A percentile compares a stretch with the other conserved stretches of the same genome.
These are phyloP conservation scores for Mastigias papua DNA, from an alignment of 30 jellyfish, hydroid and myxozoan genomes.

Conservation along the genomic window DNA sequence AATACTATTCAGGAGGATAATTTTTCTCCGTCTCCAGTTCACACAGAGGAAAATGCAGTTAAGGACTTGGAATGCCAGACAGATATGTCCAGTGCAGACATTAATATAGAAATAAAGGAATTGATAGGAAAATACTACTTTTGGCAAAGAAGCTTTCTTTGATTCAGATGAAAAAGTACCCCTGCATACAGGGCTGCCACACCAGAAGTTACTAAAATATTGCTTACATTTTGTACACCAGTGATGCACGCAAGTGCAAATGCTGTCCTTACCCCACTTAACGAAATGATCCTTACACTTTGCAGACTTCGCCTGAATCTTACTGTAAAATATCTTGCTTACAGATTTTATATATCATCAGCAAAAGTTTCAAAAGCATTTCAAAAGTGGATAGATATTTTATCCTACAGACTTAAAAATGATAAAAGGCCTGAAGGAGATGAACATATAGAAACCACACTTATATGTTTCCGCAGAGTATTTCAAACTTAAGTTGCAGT, in stretches of 20 bases:
- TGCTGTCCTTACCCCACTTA: conserved; percentile 15
- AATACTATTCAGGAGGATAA: background rate
- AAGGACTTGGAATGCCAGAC: background rate
- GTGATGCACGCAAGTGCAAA: conserved; percentile 10
- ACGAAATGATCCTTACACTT: conserved; percentile 22
- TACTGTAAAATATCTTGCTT: conserved; percentile 36
- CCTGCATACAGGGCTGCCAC: conserved; percentile 34
- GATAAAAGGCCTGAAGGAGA: conserved; percentile 67
- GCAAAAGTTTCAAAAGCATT: conserved; percentile 46
- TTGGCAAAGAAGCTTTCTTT: conserved; percentile 47
- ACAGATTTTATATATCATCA: too few relatives aligned
- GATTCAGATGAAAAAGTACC: conserved; percentile 37
- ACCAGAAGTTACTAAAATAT: conserved; percentile 16
- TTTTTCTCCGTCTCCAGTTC: too few relatives aligned
- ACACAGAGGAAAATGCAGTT: background rate
- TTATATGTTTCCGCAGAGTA: conserved; percentile 18
- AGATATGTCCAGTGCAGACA: conserved; percentile 2
- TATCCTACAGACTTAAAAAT: conserved; percentile 26
- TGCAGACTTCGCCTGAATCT: conserved; percentile 47
- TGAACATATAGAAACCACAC: conserved; percentile 40
- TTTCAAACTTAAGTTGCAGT: conserved; percentile 27
- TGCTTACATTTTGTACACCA: conserved; percentile 23
- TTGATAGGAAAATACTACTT: conserved; percentile 4
- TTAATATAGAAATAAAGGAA: background rate
- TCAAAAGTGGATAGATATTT: conserved; percentile 46